These are phyloP conservation scores for Nesoenas mayeri DNA, from an alignment of 2,113 vertebrate genomes.

Conservation along the genomic window DNA sequence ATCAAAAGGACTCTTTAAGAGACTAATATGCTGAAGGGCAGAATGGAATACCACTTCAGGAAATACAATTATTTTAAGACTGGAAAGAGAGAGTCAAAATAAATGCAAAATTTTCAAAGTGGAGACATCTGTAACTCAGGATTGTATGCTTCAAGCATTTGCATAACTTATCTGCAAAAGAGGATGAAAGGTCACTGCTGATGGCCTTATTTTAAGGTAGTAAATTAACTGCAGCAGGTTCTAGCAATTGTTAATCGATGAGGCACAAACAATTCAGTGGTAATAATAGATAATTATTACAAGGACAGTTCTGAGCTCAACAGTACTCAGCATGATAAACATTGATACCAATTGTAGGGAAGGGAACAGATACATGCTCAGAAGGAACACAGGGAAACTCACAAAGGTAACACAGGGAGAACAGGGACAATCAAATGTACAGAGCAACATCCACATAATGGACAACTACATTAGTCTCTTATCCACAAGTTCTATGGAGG, in stretches of 20 bases:
- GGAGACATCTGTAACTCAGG: neutral
- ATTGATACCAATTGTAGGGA: neutral
- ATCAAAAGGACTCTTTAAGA: neutral
- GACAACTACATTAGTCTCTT: neutral
- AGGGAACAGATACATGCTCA: neutral
- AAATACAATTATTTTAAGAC: neutral
- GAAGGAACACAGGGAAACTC: neutral
- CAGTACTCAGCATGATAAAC: neutral
- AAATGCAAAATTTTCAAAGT: neutral
- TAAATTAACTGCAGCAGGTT: neutral
- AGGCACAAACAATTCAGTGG: neutral
- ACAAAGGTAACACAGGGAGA: neutral
- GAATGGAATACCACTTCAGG: neutral
- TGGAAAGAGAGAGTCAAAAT: neutral
- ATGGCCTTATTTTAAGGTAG: neutral
- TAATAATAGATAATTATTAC: neutral
- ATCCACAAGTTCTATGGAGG: neutral
- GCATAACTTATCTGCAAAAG: neutral
- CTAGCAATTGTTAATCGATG: neutral
- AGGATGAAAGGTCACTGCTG: neutral
- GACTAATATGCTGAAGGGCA: neutral
- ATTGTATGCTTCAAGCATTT: neutral
- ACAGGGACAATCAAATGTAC: neutral
- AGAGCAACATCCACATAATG: neutral
- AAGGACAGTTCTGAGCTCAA: neutral